Conservation (phyloP, 2,113 vertebrate genomes). For the Oxygymnocypris stewartii region DNA sequence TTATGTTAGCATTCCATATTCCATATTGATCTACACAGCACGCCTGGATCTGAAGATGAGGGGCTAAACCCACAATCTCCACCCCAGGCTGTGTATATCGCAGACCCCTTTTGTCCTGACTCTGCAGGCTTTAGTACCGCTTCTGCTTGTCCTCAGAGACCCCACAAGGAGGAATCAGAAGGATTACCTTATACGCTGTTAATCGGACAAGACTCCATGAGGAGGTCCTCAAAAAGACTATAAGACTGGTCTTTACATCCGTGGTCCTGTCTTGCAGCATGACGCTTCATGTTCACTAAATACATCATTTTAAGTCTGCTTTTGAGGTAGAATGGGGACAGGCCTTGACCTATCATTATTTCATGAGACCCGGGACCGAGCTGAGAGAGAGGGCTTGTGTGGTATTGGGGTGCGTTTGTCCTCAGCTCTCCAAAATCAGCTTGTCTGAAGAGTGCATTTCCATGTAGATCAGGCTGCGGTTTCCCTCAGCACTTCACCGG, state of each 20-base stretch:
- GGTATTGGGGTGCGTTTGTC: constrained; percentile 38
- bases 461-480: constrained; percentile 45
- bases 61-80: constrained; percentile 45
- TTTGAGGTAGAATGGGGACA: constrained; percentile 26
- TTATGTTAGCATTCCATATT: constrained; percentile 47
- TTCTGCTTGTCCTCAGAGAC: constrained; percentile 30
- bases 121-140: constrained; percentile 30
- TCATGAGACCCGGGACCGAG: constrained; percentile 26
- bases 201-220: constrained; percentile 33
- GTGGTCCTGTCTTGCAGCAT: not conserved
- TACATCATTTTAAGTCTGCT: constrained; percentile 10
- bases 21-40: constrained; percentile 43
- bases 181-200: constrained; percentile 6
- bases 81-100: constrained; percentile 44
- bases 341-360: constrained; percentile 33
- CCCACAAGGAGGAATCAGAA: constrained; percentile 24
- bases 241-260: constrained; percentile 10
- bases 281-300: constrained; percentile 20
- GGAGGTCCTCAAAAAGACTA: constrained; percentile 12
- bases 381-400: constrained; percentile 22
- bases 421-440: constrained; percentile 46
- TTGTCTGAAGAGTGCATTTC: constrained; percentile 55
- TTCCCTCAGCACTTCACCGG: constrained; percentile 36
- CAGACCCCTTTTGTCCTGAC: constrained; percentile 46
- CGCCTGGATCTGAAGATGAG: constrained; percentile 44